These are phyloP conservation scores for Antheraea yamamai DNA, from an alignment of 2,888 invertebrate genomes.

Conservation along the genomic window DNA sequence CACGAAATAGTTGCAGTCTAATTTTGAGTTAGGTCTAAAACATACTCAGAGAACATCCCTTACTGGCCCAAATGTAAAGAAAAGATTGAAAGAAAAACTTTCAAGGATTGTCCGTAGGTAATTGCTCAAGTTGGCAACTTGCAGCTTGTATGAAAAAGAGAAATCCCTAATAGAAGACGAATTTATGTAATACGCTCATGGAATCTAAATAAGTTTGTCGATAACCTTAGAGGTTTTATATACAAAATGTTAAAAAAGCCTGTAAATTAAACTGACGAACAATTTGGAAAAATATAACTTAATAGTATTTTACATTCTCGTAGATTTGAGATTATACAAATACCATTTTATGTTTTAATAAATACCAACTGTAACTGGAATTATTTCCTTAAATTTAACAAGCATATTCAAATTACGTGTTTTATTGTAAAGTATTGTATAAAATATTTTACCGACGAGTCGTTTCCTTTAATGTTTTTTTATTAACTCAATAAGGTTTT, in stretches of 20 bases:
- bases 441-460: not conserved
- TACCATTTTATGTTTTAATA: no score
- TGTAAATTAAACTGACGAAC: not conserved
- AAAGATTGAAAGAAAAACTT: constrained; percentile 18
- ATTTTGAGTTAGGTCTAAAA: not conserved
- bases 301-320: not conserved
- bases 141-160: constrained; percentile 8
- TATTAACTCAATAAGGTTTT: not conserved
- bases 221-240: not conserved
- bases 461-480: not conserved
- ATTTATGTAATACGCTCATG: not conserved
- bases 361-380: no score
- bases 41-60: not conserved
- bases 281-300: not conserved
- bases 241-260: not conserved
- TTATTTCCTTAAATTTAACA: no score
- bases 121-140: constrained; percentile 16
- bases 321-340: no score
- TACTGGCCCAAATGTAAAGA: constrained; percentile 5
- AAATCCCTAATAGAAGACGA: constrained; percentile 1
- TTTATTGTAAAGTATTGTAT: not conserved
- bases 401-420: no score
- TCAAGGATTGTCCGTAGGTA: constrained; percentile 19
- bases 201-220: not conserved
- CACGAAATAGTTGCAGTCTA: not conserved